Conservation (phyloP, 1,140 invertebrate genomes). For the Panagrolaimus sp. region DNA sequence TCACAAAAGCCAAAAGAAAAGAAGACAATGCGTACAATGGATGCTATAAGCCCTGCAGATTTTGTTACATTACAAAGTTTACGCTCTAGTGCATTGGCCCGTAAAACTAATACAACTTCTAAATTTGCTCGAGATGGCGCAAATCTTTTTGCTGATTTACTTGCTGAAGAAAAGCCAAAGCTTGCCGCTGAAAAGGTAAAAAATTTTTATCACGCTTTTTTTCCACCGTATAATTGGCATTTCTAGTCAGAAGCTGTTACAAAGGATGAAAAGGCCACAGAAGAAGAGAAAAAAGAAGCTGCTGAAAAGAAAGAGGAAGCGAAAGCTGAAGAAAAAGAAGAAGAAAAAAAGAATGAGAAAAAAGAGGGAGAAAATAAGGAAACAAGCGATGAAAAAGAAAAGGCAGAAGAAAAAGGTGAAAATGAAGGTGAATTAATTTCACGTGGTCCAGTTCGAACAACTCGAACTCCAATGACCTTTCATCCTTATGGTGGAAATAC, state of each 20-base stretch:
- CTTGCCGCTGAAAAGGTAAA: constrained; percentile 22
- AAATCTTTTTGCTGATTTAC: constrained; percentile 48
- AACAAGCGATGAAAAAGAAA: constrained; percentile 9
- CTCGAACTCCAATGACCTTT: constrained; percentile 18
- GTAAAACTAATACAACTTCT: constrained; percentile 55
- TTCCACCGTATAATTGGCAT: too few relatives aligned
- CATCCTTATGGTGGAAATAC: constrained; percentile 27
- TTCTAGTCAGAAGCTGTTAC: too few relatives aligned
- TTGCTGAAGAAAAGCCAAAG: constrained; percentile 23
- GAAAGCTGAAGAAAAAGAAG: constrained; percentile 26
- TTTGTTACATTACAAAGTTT: constrained; percentile 53
- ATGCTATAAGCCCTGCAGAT: constrained; percentile 47
- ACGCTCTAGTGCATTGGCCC: constrained; percentile 52
- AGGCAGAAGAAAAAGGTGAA: constrained; percentile 21
- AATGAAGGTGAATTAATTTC: constrained; percentile 43
- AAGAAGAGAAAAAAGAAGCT: constrained; percentile 20
- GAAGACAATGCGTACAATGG: constrained; percentile 9
- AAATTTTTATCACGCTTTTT: not conserved
- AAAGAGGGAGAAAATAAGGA: constrained; percentile 21
- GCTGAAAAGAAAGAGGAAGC: constrained; percentile 16
- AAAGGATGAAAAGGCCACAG: too few relatives aligned
- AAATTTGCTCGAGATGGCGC: constrained; percentile 47
- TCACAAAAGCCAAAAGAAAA: not conserved
- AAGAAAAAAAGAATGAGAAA: constrained; percentile 26
- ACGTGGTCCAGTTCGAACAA: constrained; percentile 48